These are phyloP conservation scores for Drosophila hydei DNA, from an alignment of 1,140 invertebrate species.

Conservation along the genomic window DNA sequence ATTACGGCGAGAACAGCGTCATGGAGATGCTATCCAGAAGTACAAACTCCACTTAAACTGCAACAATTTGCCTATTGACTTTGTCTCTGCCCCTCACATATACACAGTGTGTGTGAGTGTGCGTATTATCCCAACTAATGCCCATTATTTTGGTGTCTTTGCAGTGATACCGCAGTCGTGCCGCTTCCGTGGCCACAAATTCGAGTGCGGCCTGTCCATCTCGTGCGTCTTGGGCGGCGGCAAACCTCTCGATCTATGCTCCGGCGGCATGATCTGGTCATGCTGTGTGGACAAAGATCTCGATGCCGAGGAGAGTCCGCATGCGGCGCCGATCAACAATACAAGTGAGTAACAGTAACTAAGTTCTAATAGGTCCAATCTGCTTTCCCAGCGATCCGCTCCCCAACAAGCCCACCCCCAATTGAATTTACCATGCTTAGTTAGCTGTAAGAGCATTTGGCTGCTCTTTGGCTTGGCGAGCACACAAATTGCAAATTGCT, in stretches of 20 bases:
- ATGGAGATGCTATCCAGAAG: conserved; percentile 93
- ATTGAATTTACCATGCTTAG: conserved; percentile 2
- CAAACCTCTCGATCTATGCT: conserved; percentile 94
- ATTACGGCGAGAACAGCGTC: conserved; percentile 87
- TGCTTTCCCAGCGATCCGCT: conserved; percentile 31
- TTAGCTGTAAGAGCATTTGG: conserved; percentile 20
- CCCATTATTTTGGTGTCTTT: conserved; percentile 67
- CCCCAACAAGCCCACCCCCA: background rate
- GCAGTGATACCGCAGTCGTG: conserved; percentile 96
- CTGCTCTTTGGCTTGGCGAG: conserved; percentile 24
- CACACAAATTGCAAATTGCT: conserved; percentile 65
- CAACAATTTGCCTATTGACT: conserved; percentile 19
- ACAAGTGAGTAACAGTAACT: conserved; percentile 90
- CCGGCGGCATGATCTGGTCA: conserved; percentile 96
- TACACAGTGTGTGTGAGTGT: conserved; percentile 2
- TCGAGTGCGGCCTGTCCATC: conserved; percentile 94
- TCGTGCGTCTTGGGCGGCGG: conserved; percentile 94
- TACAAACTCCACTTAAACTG: conserved; percentile 79
- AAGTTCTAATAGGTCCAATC: conserved; percentile 11
- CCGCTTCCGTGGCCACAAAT: conserved; percentile 93
- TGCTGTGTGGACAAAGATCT: conserved; percentile 94
- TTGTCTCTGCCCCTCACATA: background rate
- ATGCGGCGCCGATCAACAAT: conserved; percentile 88
- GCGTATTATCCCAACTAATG: conserved; percentile 29
- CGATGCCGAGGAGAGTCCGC: conserved; percentile 74